Percentiles rank a stretch among this genome's conserved stretches.
These are phyloP conservation scores for Hephaestus fuliginosus DNA, from an alignment of 2,797 vertebrate genomes.

Conservation along the genomic window DNA sequence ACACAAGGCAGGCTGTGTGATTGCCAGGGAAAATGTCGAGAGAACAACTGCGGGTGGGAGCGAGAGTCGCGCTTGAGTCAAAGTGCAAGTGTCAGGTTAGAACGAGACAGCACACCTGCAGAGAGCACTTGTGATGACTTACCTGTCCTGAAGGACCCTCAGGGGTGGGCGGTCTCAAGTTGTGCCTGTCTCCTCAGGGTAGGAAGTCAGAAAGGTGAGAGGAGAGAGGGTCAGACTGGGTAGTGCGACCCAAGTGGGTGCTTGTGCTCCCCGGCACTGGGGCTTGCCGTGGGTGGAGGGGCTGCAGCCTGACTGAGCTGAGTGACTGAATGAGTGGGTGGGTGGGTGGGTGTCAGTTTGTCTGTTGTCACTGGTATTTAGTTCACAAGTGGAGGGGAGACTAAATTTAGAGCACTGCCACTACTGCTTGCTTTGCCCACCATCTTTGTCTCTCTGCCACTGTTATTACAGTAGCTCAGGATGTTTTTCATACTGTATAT, in stretches of 20 bases:
- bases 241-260: slow-evolving; percentile 77
- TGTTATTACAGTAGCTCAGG: slow-evolving; percentile 45
- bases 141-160: slow-evolving; percentile 78
- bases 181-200: slow-evolving; percentile 72
- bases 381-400: slow-evolving; percentile 87
- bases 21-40: not conserved
- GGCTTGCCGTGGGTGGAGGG: slow-evolving; percentile 72
- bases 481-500: slow-evolving; percentile 18
- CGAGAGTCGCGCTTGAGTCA: slow-evolving; percentile 44
- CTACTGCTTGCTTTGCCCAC: slow-evolving; percentile 46
- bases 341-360: slow-evolving; percentile 80
- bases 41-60: slow-evolving; percentile 7
- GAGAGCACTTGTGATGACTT: slow-evolving; percentile 64
- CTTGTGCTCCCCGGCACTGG: slow-evolving; percentile 83
- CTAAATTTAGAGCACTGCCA: slow-evolving; percentile 93
- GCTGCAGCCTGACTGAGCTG: slow-evolving; percentile 44
- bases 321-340: slow-evolving; percentile 60
- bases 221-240: slow-evolving; percentile 68
- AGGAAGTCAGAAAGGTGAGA: slow-evolving; percentile 69
- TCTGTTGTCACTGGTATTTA: slow-evolving; percentile 91
- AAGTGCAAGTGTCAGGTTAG: slow-evolving; percentile 41
- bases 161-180: slow-evolving; percentile 53
- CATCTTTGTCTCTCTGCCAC: slow-evolving; percentile 35
- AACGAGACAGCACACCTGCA: slow-evolving; percentile 57
- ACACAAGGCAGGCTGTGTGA: slow-evolving; percentile 14